A percentile compares a stretch with the other conserved stretches of the same genome.
phyloP scores from a whole-genome alignment of 1,140 invertebrate species.

The Aporrectodea caliginosa region DNA sequence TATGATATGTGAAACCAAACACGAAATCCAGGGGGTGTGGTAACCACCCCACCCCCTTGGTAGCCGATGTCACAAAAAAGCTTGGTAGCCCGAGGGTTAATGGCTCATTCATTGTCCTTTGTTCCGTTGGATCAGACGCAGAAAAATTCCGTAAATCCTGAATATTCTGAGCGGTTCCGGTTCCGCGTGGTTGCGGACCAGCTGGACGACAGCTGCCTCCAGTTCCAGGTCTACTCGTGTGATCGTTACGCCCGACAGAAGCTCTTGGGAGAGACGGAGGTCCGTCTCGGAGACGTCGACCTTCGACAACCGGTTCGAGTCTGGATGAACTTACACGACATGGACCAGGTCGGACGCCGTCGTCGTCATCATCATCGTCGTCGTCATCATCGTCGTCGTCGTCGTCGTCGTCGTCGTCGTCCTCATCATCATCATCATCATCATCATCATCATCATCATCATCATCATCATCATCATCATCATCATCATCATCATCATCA shows the following conservation, averaged over 20 bases:
- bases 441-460: not conserved
- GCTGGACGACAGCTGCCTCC: conserved; percentile 54
- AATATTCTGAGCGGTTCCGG: conserved; percentile 71
- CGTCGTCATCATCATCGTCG: not conserved
- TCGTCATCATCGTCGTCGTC: not conserved
- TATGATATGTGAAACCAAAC: too few relatives aligned
- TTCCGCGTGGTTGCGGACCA: conserved; percentile 64
- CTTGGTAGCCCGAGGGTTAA: too few relatives aligned
- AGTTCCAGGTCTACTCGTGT: conserved; percentile 64
- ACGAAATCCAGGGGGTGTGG: too few relatives aligned
- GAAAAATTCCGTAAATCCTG: conserved; percentile 64
- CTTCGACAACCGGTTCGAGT: conserved; percentile 61
- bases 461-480: conserved; percentile 3
- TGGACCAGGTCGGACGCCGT: conserved; percentile 59
- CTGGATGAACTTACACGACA: conserved; percentile 65
- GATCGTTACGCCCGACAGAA: conserved; percentile 61
- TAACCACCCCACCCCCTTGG: too few relatives aligned
- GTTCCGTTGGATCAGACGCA: conserved; percentile 56
- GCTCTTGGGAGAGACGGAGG: conserved; percentile 64
- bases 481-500: conserved; percentile 2
- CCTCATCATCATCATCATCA: not conserved
- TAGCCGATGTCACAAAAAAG: too few relatives aligned
- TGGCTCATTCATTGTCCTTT: too few relatives aligned
- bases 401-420: not conserved
- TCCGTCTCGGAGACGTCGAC: conserved; percentile 63